Evolutionary conservation across 2,113 vertebrate genomes (phyloP), one percentile per base, ranked within the genome.

Genomic region (Xiphophorus hellerii): DNA sequence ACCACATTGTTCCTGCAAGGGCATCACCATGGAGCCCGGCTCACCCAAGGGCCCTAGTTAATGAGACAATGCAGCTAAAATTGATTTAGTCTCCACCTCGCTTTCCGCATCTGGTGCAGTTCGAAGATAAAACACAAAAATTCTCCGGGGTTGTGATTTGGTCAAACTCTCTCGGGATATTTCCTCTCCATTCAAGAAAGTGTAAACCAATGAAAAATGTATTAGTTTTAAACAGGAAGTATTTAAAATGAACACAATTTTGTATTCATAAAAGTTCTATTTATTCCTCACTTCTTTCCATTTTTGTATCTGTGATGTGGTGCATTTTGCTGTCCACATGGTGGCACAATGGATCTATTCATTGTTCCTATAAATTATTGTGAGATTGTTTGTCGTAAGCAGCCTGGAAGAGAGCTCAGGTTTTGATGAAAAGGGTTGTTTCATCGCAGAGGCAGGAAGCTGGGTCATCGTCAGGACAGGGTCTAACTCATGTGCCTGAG

Each of bases 81-180:
- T 85, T 87, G 84, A 93, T 92, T 91, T 83, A 79, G 87, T 85
- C 80, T 83, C 74, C 86, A 62, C 77, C 86, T 79, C 69, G 68
- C 76, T 76, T 71, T 90, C 74, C 62, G 71, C 63, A 48, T 78
- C 58, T 60, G 39, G 61, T 76, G 77, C 77, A 88, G 76, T 66
- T 76, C 76, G 62, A 66, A 90, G 87, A 92, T 91, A 92, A 91
- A 86, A 64, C 78, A 22, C 74, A 72, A 64, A 69, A 70, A 77
- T 65, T 88, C 86, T 77, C 86, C 3, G 0, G 75, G 77, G 84
- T 84, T 58, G 62, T 7, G 64, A 82, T 61, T 87, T 74, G 89
- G 80, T 79, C 84, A 87, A 81, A 76, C 67, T 81, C 78, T 78
- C 71, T 80, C 82, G 83, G 89, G 75, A 58, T 33, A 88, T 87